These are phyloP conservation scores for Drosophila paramelanica DNA, from an alignment of 2,888 invertebrate genomes.

Conservation along the genomic window DNA sequence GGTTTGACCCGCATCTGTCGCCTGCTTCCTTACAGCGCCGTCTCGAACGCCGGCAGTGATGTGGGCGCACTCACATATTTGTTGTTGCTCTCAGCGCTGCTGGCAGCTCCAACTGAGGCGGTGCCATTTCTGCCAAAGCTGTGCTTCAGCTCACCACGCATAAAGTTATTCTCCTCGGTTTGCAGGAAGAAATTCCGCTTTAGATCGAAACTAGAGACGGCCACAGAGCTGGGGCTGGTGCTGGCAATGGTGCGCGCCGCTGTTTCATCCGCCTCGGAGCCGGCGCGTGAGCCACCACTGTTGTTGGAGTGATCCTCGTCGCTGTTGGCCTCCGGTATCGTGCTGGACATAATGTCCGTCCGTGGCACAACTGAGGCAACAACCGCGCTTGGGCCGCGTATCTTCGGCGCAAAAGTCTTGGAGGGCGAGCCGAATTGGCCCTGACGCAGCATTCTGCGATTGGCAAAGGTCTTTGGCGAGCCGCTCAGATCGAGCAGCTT, in stretches of 20 bases:
- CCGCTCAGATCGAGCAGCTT: conserved; percentile 90
- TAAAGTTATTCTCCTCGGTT: conserved; percentile 85
- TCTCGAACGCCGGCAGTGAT: conserved; percentile 79
- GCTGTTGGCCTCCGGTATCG: conserved; percentile 92
- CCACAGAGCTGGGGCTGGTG: conserved; percentile 41
- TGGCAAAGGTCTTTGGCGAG: conserved; percentile 89
- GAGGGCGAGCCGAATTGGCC: conserved; percentile 87
- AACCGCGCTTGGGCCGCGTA: conserved; percentile 86
- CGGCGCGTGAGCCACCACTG: conserved; percentile 87
- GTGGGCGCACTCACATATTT: conserved; percentile 51
- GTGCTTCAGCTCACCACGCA: conserved; percentile 83
- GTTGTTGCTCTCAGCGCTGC: conserved; percentile 46
- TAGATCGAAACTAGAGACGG: conserved; percentile 79
- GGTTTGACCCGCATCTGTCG: conserved; percentile 64
- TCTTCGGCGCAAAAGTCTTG: conserved; percentile 86
- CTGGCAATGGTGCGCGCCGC: conserved; percentile 33
- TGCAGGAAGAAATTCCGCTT: conserved; percentile 85
- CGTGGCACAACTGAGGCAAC: conserved; percentile 84
- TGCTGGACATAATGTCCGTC: conserved; percentile 93
- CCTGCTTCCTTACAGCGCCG: conserved; percentile 69
- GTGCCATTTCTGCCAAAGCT: conserved; percentile 54
- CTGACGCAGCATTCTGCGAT: conserved; percentile 87
- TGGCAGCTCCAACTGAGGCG: conserved; percentile 5
- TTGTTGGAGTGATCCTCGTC: conserved; percentile 90
- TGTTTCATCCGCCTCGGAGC: conserved; percentile 82